Percentiles rank a stretch among this genome's conserved stretches.
phyloP scores from a whole-genome alignment of 1,140 invertebrate genomes.

The Leguminivora glycinivorella region DNA sequence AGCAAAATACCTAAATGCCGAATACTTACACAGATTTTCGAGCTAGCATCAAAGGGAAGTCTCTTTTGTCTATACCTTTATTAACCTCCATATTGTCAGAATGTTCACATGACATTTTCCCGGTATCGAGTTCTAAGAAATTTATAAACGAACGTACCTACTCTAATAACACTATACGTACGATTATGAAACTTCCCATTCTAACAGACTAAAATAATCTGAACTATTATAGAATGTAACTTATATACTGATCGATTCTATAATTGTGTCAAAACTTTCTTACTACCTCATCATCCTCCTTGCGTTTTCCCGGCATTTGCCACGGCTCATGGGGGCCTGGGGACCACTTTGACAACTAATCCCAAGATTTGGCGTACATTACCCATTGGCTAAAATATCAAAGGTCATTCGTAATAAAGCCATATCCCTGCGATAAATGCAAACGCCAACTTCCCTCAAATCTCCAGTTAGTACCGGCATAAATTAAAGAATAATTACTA shows the following conservation, averaged over 20 bases:
- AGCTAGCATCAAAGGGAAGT: not conserved
- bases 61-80: not conserved
- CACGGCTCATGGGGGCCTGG: no score
- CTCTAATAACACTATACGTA: not conserved
- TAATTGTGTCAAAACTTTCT: no score
- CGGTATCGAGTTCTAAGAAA: not conserved
- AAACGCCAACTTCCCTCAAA: slow-evolving; percentile 9
- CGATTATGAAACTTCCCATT: not conserved
- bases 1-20: no score
- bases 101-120: not conserved
- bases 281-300: no score
- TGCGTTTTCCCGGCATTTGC: no score
- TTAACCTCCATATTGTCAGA: not conserved
- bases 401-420: not conserved
- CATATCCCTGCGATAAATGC: slow-evolving; percentile 2
- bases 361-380: no score
- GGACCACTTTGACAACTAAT: no score
- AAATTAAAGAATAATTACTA: slow-evolving; percentile 28
- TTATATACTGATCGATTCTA: no score
- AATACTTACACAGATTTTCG: not conserved
- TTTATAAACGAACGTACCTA: not conserved
- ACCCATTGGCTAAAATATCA: no score
- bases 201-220: not conserved
- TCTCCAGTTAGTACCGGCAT: slow-evolving; percentile 27
- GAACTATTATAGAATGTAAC: no score